Evolutionary conservation across 2,797 vertebrate species (phyloP), one percentile per base, ranked within the genome.

Genomic region (Setipinna tenuifilis): DNA sequence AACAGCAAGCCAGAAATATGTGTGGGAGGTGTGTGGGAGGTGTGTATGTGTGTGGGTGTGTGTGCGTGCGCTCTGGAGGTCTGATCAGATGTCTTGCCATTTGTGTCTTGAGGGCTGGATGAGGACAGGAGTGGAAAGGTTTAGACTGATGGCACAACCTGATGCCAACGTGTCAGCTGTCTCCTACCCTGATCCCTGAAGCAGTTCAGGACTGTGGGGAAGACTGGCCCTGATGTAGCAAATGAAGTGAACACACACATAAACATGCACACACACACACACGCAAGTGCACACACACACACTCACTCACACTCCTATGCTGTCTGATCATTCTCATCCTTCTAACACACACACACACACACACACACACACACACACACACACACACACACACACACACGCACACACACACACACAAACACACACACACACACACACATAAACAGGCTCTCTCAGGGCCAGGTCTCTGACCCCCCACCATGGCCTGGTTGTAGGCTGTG

Each of bases 41-140:
- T 2, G 54, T 57, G 9, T 57, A 11, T 57, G 50, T 54, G 50
- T 54, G 50, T 57, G 10, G 12, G 54, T 57, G 54, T 57, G 54
- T 57, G 54, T 7, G 62, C 1, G 11, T 11, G 23, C 14, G 11
- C 62, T 65, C 62, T 14, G 23, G 62, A 28, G 23, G 62, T 25
- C 62, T 65, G 62, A 12, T 65, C 10, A 65, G n/a, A 65, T 23
- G 62, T 65, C 62, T 65, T 65, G 62, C 23, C 62, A 65, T 65
- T 65, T 65, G 10, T 65, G 28, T 35, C 12, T 31, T 35, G 68
- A 28, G 23, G 28, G 62, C 10, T 31, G 14, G 68, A 35, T 28
- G 16, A 75, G 28, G 6, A 17, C 17, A 12, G 11, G 28, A 71
- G 68, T 17, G 21, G 14, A 75, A 41, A 75, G 62, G 59, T 62